Conservation (phyloP, 2,888 invertebrate species). For the Julus scandinavius region DNA sequence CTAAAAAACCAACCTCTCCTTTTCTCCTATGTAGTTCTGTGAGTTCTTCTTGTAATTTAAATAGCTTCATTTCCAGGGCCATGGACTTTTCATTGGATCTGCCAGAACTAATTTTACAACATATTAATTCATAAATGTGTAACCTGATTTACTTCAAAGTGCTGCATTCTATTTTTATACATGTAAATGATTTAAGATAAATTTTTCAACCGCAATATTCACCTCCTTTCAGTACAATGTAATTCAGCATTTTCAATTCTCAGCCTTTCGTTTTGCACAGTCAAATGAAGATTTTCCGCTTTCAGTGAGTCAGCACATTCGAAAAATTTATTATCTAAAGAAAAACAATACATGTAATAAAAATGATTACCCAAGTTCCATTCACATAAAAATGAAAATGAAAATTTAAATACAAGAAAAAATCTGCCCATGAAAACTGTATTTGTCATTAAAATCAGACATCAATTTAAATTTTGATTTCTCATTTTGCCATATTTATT, state of each 20-base stretch:
- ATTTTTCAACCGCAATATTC: neutral
- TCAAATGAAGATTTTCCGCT: slow-evolving; percentile 84
- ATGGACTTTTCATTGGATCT: slow-evolving; percentile 69
- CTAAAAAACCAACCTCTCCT: slow-evolving; percentile 74
- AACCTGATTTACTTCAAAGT: neutral
- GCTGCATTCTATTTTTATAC: neutral
- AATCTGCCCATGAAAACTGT: too few relatives aligned
- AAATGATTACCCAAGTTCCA: too few relatives aligned
- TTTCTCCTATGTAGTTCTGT: slow-evolving; percentile 88
- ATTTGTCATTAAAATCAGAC: too few relatives aligned
- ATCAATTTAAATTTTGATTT: too few relatives aligned
- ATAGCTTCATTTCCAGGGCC: slow-evolving; percentile 84
- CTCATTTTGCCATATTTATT: too few relatives aligned
- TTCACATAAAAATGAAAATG: too few relatives aligned
- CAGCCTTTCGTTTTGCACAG: slow-evolving; percentile 85
- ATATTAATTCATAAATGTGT: neutral
- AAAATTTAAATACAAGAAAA: too few relatives aligned
- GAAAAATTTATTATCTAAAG: slow-evolving; percentile 83
- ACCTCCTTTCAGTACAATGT: slow-evolving; percentile 64
- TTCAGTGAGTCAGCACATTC: slow-evolving; percentile 83
- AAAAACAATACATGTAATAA: neutral
- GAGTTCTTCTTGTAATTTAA: slow-evolving; percentile 89
- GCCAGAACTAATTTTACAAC: slow-evolving; percentile 61
- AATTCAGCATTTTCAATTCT: slow-evolving; percentile 70
- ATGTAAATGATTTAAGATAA: too few relatives aligned